Percentiles rank a stretch among this genome's conserved stretches.
Evolutionary conservation across 1,140 invertebrate genomes (phyloP).

Genomic region (Drosophila teissieri): DNA sequence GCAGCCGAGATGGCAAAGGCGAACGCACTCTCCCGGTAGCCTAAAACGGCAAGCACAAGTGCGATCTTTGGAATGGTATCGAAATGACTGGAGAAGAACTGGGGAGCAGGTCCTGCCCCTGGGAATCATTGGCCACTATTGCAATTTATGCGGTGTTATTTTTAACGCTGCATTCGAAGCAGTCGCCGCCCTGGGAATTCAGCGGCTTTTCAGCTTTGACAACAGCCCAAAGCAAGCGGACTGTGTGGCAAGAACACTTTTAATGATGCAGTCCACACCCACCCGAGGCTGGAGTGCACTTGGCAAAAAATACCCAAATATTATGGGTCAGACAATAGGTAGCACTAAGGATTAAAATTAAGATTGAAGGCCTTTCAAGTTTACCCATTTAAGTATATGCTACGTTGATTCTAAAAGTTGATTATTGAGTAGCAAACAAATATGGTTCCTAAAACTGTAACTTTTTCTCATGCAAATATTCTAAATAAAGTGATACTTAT

Average conservation of each 20-base stretch:
- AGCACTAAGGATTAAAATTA: too few species aligned
- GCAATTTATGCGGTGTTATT: constrained; percentile 78
- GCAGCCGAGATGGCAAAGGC: constrained; percentile 94
- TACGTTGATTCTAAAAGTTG: too few species aligned
- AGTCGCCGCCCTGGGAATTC: constrained; percentile 57
- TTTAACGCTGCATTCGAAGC: constrained; percentile 73
- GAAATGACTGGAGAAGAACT: constrained; percentile 5
- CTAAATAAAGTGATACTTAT: too few species aligned
- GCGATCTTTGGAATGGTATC: background rate
- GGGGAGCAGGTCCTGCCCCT: constrained; percentile 8
- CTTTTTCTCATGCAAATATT: too few species aligned
- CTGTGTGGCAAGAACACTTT: constrained; percentile 50
- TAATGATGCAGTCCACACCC: constrained; percentile 69
- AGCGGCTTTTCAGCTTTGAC: constrained; percentile 74
- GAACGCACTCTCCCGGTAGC: constrained; percentile 95
- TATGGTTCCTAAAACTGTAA: too few species aligned
- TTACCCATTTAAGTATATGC: too few species aligned
- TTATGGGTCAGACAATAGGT: too few species aligned
- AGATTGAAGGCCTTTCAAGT: too few species aligned
- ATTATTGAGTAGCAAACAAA: too few species aligned
- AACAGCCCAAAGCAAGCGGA: constrained; percentile 42
- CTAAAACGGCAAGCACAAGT: constrained; percentile 85
- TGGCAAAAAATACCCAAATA: background rate
- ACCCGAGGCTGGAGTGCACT: constrained; percentile 21
- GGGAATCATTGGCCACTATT: constrained; percentile 50